Evolutionary conservation across 2,797 vertebrate genomes (phyloP), one percentile per base, ranked within the genome.

Genomic region (Poeciliopsis gracilis): DNA sequence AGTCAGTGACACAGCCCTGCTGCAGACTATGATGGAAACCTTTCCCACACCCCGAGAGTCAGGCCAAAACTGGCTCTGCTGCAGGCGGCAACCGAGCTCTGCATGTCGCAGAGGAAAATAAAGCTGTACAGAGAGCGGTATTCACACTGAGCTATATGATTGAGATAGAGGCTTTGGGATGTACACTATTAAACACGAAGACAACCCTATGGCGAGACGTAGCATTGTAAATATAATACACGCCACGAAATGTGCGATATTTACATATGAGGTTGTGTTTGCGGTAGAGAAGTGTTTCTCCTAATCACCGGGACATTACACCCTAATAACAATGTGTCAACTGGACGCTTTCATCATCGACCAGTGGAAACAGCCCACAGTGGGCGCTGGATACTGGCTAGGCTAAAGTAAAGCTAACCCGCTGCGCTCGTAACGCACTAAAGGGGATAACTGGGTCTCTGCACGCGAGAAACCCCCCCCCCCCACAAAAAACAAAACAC

Each of bases 291-390:
- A 53, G 33, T 16, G 63, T 36, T 78, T 69, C 43, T 70, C 20
- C 41, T 63, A 36, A 47, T 76, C n/a, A 20, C 36, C 51, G 38
- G 46, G 33, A 33, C 30, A 38, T 78, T 77, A 53, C 13, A 75
- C 80, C 77, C 51, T 75, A 45, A 72, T 46, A 71, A 84, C 75
- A 84, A 70, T 75, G 76, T 87, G 75, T 45, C 63, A 77, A 87
- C 25, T 45, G 74, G 77, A 77, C 86, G 86, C 90, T 94, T 92
- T 94, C 92, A 92, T 78, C 93, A 91, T 80, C 83, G 89, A 79
- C 61, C 77, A 83, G 79, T 79, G 82, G 80, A 84, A 80, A 81
- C 57, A 77, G 89, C 75, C 87, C 47, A 81, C 86, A 86, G 30
- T 73, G 59, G 76, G 28, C 76, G 59, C 83, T 36, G 75, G 72